These are phyloP conservation scores for Tachycineta bicolor DNA, from an alignment of 2,113 vertebrate genomes.

Conservation along the genomic window DNA sequence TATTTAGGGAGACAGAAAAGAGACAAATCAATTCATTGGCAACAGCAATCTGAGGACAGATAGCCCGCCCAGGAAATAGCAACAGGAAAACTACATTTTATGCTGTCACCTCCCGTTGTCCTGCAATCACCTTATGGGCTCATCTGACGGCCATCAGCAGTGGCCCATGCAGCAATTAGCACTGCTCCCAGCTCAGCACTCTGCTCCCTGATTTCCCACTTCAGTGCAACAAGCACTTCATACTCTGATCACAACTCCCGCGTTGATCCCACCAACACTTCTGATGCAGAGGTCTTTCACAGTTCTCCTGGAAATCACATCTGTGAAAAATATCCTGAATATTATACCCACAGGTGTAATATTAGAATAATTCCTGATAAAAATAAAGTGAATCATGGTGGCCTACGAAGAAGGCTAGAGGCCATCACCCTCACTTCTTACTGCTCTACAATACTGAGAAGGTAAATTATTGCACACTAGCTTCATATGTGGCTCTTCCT, in stretches of 20 bases:
- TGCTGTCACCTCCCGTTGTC: neutral
- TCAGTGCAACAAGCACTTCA: neutral
- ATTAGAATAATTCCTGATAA: neutral
- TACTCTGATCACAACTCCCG: neutral
- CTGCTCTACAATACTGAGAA: neutral
- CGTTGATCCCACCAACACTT: neutral
- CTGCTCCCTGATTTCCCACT: neutral
- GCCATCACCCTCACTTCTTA: neutral
- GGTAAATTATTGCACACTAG: neutral
- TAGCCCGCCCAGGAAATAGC: neutral
- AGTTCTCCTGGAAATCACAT: neutral
- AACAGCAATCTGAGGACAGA: neutral
- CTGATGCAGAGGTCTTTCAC: neutral
- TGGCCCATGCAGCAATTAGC: neutral
- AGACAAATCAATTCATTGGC: neutral
- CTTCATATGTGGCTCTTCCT: neutral
- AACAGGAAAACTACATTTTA: neutral
- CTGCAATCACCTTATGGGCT: neutral
- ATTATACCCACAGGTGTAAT: neutral
- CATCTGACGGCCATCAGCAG: neutral
- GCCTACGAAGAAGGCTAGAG: neutral
- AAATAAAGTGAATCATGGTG: neutral
- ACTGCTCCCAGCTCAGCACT: neutral
- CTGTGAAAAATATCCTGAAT: neutral
- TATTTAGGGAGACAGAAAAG: slow-evolving; percentile 8